phyloP scores from a whole-genome alignment of 30 jellyfish, hydroid and myxozoan species.

The Chironex yamaguchii region DNA sequence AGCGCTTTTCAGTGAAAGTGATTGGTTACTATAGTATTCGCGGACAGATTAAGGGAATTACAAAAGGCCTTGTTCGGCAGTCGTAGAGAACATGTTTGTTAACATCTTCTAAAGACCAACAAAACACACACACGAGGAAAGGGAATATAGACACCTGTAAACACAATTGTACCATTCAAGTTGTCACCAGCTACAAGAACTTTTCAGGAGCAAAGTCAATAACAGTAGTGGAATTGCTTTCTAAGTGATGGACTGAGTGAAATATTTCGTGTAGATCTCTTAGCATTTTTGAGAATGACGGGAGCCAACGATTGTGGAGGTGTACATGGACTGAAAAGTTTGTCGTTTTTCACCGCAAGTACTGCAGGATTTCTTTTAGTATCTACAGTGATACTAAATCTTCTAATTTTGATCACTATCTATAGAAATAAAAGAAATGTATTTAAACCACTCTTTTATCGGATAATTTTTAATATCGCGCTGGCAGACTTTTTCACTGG shows the following conservation, averaged over 20 bases:
- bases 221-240: background rate
- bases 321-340: constrained; percentile 44
- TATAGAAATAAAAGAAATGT: constrained; percentile 47
- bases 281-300: background rate
- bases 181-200: background rate
- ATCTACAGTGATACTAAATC: constrained; percentile 55
- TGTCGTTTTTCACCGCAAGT: constrained; percentile 63
- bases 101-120: background rate
- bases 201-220: background rate
- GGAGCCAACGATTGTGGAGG: constrained; percentile 66
- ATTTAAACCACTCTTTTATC: constrained; percentile 69
- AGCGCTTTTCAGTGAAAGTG: background rate
- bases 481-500: constrained; percentile 88
- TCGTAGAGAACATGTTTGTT: background rate
- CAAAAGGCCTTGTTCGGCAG: background rate
- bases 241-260: too few species aligned
- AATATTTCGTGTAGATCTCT: too few species aligned
- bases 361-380: constrained; percentile 30
- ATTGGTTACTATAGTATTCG: background rate
- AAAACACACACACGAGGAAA: background rate
- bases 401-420: constrained; percentile 56
- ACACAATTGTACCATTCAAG: background rate
- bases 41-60: background rate
- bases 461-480: constrained; percentile 77
- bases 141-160: background rate